Evolutionary conservation across 2,113 vertebrate genomes (phyloP), one percentile per base, ranked within the genome.

Genomic region (Labeo rohita): DNA sequence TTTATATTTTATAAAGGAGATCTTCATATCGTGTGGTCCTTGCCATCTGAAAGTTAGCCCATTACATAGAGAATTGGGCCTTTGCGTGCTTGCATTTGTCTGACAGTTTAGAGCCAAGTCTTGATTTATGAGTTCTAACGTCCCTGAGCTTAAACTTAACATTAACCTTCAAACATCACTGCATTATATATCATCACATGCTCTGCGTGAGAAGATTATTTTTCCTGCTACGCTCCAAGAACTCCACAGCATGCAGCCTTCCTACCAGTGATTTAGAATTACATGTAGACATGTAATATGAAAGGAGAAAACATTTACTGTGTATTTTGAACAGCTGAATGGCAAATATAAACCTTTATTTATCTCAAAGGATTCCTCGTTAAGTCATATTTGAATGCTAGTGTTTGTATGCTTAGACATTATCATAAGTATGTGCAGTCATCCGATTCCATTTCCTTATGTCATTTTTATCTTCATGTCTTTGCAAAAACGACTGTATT

Each of bases 91-190:
- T 61, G 11, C 36, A 61, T 56, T 45, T 65, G 11, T 45, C n/a
- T 47, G 39, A 80, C 78, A 47, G 59, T 47, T 80, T 80, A 65
- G n/a, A 80, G 21, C 43, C 78, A 63, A 80, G 43, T 8, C 15
- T 65, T 66, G 79, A 80, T 80, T 80, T 65, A 65, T 47, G 43
- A 80, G 23, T 49, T 80, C 79, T 80, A 80, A 80, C 43, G 13
- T 66, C 43, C 79, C 12, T 80, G 79, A 66, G n/a, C 59, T 28
- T 63, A 80, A 80, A 80, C 79, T 80, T 66, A 49, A 28, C 79
- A 80, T 80, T 65, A 65, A 80, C 79, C 79, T 49, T 66, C 43
- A 80, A 80, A 75, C 72, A 75, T 75, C 72, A 34, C n/a, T 16
- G 43, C 39, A 49, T 66, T 66, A 49, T 80, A 66, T 65, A 65